Conservation (phyloP, 2,113 vertebrate species). For the Hoplias malabaricus region DNA sequence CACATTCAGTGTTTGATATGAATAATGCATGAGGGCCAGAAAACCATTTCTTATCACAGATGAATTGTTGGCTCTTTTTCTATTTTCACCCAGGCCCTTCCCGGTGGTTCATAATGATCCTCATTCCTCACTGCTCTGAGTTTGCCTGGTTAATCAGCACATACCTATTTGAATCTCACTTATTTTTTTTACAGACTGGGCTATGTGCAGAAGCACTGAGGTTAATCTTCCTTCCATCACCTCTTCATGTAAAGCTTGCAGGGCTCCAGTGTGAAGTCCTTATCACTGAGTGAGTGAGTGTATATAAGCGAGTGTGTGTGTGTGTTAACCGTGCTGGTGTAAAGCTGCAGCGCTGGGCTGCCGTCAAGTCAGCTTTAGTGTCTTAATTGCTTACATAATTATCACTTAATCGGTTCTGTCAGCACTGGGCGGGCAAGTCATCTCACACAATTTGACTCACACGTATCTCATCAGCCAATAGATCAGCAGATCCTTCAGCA, state of each 20-base stretch:
- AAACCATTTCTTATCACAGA: conserved; percentile 40
- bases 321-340: neutral
- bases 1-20: conserved; percentile 24
- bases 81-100: conserved; percentile 31
- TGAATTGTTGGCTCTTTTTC: conserved; percentile 29
- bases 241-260: neutral
- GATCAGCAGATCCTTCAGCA: neutral
- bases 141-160: conserved; percentile 32
- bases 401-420: neutral
- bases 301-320: too few species aligned
- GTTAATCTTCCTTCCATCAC: neutral
- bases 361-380: neutral
- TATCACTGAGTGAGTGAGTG: neutral
- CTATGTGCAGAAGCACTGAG: neutral
- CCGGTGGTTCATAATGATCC: conserved; percentile 31
- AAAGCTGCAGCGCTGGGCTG: neutral
- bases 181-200: conserved; percentile 2
- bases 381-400: conserved; percentile 11
- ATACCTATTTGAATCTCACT: conserved; percentile 28
- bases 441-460: neutral
- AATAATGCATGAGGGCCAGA: conserved; percentile 33
- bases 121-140: conserved; percentile 23
- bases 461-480: neutral
- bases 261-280: neutral
- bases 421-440: neutral